Conservation (phyloP, 2,888 invertebrate species). For the Antitype chi region DNA sequence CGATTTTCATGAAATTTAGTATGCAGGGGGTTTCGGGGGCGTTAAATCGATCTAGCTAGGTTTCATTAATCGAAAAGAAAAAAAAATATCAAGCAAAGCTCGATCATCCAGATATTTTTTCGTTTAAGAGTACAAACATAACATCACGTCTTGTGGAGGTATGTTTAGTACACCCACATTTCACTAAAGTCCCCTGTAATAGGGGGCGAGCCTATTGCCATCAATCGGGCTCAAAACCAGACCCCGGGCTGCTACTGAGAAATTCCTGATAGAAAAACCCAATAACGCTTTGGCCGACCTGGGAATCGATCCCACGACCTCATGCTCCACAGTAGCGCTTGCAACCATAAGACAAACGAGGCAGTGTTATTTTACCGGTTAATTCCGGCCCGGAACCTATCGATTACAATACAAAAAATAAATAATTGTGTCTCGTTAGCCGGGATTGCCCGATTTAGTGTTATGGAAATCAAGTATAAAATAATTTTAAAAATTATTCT, state of each 20-base stretch:
- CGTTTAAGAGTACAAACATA: neutral
- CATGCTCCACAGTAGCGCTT: neutral
- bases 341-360: neutral
- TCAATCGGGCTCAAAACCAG: neutral
- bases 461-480: neutral
- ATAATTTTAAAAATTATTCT: neutral
- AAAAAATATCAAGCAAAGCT: no score
- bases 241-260: neutral
- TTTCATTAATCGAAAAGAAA: no score
- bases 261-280: neutral
- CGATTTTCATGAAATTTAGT: no score
- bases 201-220: neutral
- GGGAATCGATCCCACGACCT: neutral
- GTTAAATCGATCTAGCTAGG: no score
- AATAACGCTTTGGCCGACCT: neutral
- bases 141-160: neutral
- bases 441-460: no score
- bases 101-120: no score
- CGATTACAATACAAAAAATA: no score
- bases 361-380: slow-evolving; percentile 15
- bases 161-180: no score
- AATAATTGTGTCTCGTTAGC: no score
- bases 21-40: no score
- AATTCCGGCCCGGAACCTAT: no score
- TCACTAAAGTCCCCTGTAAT: neutral